Percentiles rank a stretch among this genome's conserved stretches.
Evolutionary conservation across 2,797 vertebrate genomes (phyloP).

Genomic region (Anomalospiza imberbis): DNA sequence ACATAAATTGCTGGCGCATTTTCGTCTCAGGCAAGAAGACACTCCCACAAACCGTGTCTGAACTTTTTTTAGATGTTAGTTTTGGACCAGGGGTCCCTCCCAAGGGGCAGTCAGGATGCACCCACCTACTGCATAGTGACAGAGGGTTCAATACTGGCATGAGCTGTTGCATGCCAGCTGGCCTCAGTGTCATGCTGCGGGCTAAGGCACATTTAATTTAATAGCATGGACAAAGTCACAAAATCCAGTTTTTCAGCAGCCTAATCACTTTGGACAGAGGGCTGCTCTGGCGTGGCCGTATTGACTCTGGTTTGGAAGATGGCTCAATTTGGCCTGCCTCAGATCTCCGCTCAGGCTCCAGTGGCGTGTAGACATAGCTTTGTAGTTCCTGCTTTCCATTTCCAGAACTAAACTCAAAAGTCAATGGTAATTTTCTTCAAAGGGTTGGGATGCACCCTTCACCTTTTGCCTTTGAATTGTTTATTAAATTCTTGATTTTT

Average conservation of each 20-base stretch:
- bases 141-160: rapidly evolving
- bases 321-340: neutral
- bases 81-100: neutral
- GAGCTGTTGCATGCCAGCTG: neutral
- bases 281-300: neutral
- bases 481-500: neutral
- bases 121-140: rapidly evolving
- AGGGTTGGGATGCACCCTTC: neutral
- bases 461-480: neutral
- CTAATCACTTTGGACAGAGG: slow-evolving; percentile 14
- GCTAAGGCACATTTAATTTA: neutral
- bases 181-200: rapidly evolving
- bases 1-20: rapidly evolving
- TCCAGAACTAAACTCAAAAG: slow-evolving; percentile 15
- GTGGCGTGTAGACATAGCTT: neutral
- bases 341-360: neutral
- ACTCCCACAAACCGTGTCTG: rapidly evolving
- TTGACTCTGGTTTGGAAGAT: neutral
- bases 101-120: neutral
- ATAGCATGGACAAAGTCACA: neutral
- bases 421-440: slow-evolving; percentile 32
- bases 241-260: neutral
- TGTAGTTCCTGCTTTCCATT: neutral
- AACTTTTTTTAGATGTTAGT: rapidly evolving
- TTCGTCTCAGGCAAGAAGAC: rapidly evolving